Evolutionary conservation across 2,113 vertebrate species (phyloP), one percentile per base, ranked within the genome.

Genomic region (Petroica traversi): DNA sequence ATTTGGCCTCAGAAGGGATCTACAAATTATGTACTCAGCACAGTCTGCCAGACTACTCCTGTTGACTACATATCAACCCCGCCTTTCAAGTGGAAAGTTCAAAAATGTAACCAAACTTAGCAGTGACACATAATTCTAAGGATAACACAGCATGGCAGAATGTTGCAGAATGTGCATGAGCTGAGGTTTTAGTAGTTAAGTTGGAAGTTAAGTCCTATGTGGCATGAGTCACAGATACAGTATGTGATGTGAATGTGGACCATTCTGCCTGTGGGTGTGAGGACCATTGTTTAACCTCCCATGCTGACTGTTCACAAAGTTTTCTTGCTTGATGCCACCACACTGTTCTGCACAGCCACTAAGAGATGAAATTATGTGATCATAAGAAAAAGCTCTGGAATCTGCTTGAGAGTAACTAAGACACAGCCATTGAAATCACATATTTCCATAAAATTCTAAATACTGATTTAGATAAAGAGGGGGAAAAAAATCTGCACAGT

Each of bases 231-330:
- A 62, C 28, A 45, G 13, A 25, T 25, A 8, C 1, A 13, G 16
- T 17, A 8, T 24, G 13, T 31, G 4, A 25, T 29, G 14, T 41
- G 25, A 52, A 24, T 12, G 3, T 19, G 28, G 16, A 52, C 31
- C 51, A 8, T 24, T 5, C 41, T 43, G 19, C 25, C 61, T 71
- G 2, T 12, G 28, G 6, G 6, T 43, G 7, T 0, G 0, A 67
- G 64, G 38, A 54, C 8, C 3, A 8, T 45, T 36, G 3, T 76
- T 80, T 38, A 64, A 11, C 15, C 14, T 68, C 9, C n/a, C 1
- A 3, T 20, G 5, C 8, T 19, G 8, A 7, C 2, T 49, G 9
- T 38, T 87, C 11, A 46, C 13, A 14, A 41, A 40, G 18, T 33
- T 76, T 80, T 43, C 28, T 18, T 62, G 3, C 12, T 43, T 49